These are phyloP conservation scores for Bolinopsis microptera DNA, from an alignment of 37 sponge, comb jelly and placozoan species.

Conservation along the genomic window DNA sequence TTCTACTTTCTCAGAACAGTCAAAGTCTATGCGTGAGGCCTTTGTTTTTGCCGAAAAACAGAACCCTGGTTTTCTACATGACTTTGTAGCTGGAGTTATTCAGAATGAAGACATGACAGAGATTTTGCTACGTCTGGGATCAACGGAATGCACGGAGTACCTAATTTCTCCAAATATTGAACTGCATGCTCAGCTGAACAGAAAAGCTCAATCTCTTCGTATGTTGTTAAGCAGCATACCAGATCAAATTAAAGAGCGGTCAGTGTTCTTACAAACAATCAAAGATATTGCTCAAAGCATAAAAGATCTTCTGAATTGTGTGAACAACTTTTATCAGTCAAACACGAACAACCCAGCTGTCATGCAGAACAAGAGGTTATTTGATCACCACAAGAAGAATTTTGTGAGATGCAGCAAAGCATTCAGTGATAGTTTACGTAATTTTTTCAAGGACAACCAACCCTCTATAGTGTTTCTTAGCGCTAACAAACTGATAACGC, in stretches of 20 bases:
- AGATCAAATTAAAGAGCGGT: constrained; percentile 4
- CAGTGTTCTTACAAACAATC: constrained; percentile 41
- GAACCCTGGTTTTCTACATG: constrained; percentile 57
- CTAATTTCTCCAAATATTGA: not conserved
- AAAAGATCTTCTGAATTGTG: constrained; percentile 55
- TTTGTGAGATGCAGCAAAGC: constrained; percentile 59
- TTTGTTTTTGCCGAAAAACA: constrained; percentile 61
- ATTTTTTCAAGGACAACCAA: not conserved
- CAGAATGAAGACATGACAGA: constrained; percentile 61
- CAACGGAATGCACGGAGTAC: constrained; percentile 17
- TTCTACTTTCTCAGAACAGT: constrained; percentile 20
- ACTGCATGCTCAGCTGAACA: constrained; percentile 49
- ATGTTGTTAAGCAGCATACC: constrained; percentile 34
- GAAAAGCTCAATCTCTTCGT: constrained; percentile 2
- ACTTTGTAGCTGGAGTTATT: constrained; percentile 49
- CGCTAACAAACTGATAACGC: constrained; percentile 56
- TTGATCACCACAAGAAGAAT: constrained; percentile 54
- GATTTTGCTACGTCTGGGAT: constrained; percentile 15
- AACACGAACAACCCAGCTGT: constrained; percentile 48
- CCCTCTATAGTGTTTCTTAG: not conserved
- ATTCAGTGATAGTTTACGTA: constrained; percentile 60
- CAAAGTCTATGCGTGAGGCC: constrained; percentile 8
- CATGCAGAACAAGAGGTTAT: constrained; percentile 48
- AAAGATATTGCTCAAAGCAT: constrained; percentile 66
- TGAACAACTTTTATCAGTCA: constrained; percentile 38